Evolutionary conservation across 2,797 vertebrate species (phyloP).

Genomic region (Fistularia commersonii): DNA sequence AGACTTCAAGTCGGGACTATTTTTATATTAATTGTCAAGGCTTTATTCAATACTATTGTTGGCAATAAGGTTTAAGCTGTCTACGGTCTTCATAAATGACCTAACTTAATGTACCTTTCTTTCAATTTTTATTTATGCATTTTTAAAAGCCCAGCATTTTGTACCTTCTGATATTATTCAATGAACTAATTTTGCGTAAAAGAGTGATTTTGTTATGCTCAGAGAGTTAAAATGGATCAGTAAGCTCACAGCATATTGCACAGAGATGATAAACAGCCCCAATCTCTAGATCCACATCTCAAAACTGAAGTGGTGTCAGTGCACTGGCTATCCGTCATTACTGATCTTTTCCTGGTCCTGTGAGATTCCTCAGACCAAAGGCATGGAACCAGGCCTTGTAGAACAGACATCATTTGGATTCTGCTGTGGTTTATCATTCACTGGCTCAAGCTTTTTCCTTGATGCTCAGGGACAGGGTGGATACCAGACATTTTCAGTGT

Average conservation of each 20-base stretch:
- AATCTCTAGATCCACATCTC: constrained; percentile 1
- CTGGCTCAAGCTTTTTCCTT: constrained; percentile 22
- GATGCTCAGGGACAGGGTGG: constrained; percentile 9
- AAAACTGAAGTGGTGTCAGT: not conserved
- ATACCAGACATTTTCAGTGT: constrained; percentile 24
- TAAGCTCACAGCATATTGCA: constrained; percentile 1
- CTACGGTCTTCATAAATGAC: too few relatives aligned
- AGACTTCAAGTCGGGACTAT: too few relatives aligned
- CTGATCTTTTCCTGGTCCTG: not conserved
- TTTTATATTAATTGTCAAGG: too few relatives aligned
- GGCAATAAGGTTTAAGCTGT: too few relatives aligned
- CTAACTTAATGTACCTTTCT: too few relatives aligned
- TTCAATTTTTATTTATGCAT: too few relatives aligned
- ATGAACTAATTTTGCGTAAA: too few relatives aligned
- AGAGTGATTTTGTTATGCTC: too few relatives aligned
- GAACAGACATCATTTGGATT: constrained; percentile 31
- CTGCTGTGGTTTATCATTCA: constrained; percentile 39
- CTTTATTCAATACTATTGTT: too few relatives aligned
- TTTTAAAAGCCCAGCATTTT: too few relatives aligned
- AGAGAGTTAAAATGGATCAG: not conserved
- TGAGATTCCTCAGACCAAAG: constrained; percentile 13
- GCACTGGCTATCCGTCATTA: constrained; percentile 6
- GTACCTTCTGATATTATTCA: too few relatives aligned
- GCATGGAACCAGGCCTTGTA: constrained; percentile 21
- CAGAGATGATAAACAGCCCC: constrained; percentile 1